Base-by-base conservation (phyloP, 2,888 invertebrate genomes). In the Pelosia muscerda region DNA sequence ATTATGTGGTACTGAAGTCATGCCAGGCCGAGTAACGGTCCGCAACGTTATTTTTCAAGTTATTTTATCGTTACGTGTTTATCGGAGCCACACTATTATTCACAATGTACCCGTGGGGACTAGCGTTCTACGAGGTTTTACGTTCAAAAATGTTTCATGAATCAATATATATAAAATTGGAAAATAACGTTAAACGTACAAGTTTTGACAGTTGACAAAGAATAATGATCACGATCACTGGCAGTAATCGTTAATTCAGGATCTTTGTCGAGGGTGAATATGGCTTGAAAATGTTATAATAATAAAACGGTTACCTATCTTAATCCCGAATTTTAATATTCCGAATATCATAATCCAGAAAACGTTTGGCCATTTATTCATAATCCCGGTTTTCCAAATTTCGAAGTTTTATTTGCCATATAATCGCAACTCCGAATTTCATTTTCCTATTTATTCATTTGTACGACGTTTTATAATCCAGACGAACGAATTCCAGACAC, bases 151-250 rank as follows among this genome's bases (percentile, higher is more conserved):
- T 49, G n/a, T 49, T 19, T 2, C 19, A 19, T 6, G 15, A n/a
- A 49, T 49, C 9, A n/a, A 49, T 49, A n/a, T 49, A n/a, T 49
- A 49, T n/a, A n/a, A 42, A 42, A 49, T 49, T 49, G n/a, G 49
- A 49, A 49, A 49, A 49, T 49, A 49, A 49, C n/a, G 49, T 8
- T 19, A 49, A 49, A n/a, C 8, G 19, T n/a, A 15, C n/a, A 49
- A n/a, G n/a, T 49, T 49, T 49, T 49, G 49, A 49, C 49, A 49
- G 49, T 49, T n/a, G 49, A 49, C 49, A 49, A 49, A n/a, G 49
- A 49, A n/a, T 49, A 49, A 49, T 49, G 49, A 49, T n/a, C 49
- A n/a, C 49, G 49, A n/a, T n/a, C n/a, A n/a, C 49, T n/a, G n/a
- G n/a, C 5, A n/a, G 49, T 49, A 49, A n/a, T 19, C 49, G n/a